Evolutionary conservation across 2,888 invertebrate species (phyloP), one percentile per base, ranked within the genome.

Genomic region (Mythimna pallens): DNA sequence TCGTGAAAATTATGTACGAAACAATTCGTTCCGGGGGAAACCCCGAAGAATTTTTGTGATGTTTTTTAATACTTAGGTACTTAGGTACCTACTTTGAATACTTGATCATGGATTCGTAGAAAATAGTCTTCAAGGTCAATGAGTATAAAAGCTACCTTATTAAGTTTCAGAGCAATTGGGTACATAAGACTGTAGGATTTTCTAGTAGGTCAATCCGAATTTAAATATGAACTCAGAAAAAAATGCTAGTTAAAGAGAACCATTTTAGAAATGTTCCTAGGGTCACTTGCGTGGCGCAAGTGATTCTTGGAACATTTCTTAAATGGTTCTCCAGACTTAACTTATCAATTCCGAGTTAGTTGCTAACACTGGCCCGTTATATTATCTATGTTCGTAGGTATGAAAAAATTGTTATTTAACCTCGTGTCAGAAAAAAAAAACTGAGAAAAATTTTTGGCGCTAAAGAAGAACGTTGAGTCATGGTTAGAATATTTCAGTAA

Each of bases 1-100:
- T 66, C 34, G 22, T 25, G 30, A 2, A 58, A 70, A 50, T 65
- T 57, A 50, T 75, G 14, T 22, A 25, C n/a, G n/a, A 74, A 55
- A 55, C 12, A 3, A 65, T 34, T 50, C 7, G 34, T 43, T 66
- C 14, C 34, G 76, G 52, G 73, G 25, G 25, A 67, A 52, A 52
- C 73, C 68, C 52, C 30, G 12, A 8, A 47, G 25, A 17, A 8
- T 34, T 14, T 3, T 34, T 54, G 6, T 34, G 14, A 10, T 17
- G 2, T n/a, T 50, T 72, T 59, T 36, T 20, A 54, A 40, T 34
- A n/a, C 9, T n/a, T 8, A 3, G 17, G 6, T 14, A 47, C 47
- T 17, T 47, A 47, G 17, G 17, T 47, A 47, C 47, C 14, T 17
- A 5, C 4, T 47, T 14, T 47, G 12, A 17, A 17, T 47, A 22